Conservation (phyloP, 53 echinoderm and acorn worm species). For the Temnopleurus reevesii region DNA sequence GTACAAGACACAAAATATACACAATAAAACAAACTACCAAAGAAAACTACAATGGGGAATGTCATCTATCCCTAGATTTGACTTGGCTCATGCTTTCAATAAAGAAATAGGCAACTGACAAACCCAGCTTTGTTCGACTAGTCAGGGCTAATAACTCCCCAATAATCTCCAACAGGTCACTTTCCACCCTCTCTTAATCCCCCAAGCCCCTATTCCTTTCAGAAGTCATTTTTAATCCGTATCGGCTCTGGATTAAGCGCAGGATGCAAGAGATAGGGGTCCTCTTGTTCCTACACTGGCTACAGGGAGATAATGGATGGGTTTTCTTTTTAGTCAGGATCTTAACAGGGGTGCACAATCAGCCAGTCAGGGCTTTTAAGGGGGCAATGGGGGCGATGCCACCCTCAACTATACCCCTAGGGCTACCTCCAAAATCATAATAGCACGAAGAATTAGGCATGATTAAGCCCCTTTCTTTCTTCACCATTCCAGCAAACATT, state of each 20-base stretch:
- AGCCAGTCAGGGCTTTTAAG: too few relatives aligned
- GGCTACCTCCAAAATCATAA: background rate
- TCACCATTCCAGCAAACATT: background rate
- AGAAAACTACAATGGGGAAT: too few relatives aligned
- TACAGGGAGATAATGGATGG: background rate
- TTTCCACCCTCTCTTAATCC: background rate
- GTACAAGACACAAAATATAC: too few relatives aligned
- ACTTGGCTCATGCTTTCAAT: too few relatives aligned
- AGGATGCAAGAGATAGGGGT: background rate
- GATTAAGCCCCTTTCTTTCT: background rate
- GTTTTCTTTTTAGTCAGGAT: too few relatives aligned
- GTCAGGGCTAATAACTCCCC: background rate
- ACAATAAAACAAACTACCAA: too few relatives aligned
- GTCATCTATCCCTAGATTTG: too few relatives aligned
- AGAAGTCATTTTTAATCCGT: slow-evolving; percentile 17
- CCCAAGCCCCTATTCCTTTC: background rate
- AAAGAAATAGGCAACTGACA: background rate
- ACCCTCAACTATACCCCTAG: background rate
- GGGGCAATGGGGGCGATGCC: background rate
- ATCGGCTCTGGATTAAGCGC: background rate
- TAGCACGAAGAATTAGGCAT: background rate
- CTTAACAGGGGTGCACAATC: background rate
- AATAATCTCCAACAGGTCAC: background rate
- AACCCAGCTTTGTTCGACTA: background rate
- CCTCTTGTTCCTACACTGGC: too few relatives aligned